Evolutionary conservation across 2,888 invertebrate species (phyloP).

Genomic region (Phaedon cochleariae): DNA sequence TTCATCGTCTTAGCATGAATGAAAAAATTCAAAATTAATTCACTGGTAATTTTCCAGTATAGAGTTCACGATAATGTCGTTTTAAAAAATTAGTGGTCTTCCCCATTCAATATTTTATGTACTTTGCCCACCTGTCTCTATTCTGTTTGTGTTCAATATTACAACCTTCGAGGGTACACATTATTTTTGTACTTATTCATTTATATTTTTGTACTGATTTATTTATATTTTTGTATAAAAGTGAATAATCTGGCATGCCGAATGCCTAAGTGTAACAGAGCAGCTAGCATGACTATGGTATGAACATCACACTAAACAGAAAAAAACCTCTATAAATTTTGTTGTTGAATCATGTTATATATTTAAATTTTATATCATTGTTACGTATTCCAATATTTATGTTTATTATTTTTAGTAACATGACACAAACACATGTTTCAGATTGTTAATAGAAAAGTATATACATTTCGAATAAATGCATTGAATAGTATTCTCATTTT

Average conservation of each 20-base stretch:
- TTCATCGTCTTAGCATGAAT: too few relatives aligned
- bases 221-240: constrained; percentile 27
- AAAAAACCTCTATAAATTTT: constrained; percentile 29
- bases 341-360: constrained; percentile 26
- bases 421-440: not conserved
- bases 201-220: too few relatives aligned
- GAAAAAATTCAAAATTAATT: too few relatives aligned
- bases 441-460: not conserved
- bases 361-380: constrained; percentile 33
- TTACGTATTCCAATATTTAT: constrained; percentile 32
- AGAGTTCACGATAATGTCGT: too few relatives aligned
- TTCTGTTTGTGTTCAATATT: not conserved
- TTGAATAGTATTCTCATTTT: not conserved
- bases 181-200: constrained; percentile 18
- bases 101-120: not conserved
- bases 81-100: too few relatives aligned
- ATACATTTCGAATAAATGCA: not conserved
- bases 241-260: constrained; percentile 33
- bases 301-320: constrained; percentile 35
- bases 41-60: too few relatives aligned
- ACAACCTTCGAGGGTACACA: not conserved
- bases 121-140: not conserved
- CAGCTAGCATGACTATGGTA: constrained; percentile 23
- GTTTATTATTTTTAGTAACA: constrained; percentile 23
- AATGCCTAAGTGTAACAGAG: constrained; percentile 27